Percentiles rank a stretch among this genome's conserved stretches.
phyloP scores from a whole-genome alignment of 2,888 invertebrate species.

The Steinernema hermaphroditum region DNA sequence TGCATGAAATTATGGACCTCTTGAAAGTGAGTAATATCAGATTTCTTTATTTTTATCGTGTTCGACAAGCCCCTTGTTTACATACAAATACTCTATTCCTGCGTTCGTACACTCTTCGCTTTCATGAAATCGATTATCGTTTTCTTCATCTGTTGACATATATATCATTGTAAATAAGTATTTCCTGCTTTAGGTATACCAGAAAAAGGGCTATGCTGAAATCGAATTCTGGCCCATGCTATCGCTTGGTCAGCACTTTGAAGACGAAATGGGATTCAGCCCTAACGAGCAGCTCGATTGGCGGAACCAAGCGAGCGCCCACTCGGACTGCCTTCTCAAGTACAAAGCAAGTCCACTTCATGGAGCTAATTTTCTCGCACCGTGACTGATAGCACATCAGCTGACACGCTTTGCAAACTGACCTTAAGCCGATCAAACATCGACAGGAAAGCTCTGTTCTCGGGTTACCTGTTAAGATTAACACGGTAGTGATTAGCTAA shows the following conservation, averaged over 20 bases:
- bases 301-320: conserved; percentile 60
- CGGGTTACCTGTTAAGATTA: too few relatives aligned
- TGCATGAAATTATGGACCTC: conserved; percentile 50
- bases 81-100: too few relatives aligned
- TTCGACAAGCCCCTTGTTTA: too few relatives aligned
- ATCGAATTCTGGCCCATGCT: conserved; percentile 54
- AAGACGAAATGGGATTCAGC: conserved; percentile 45
- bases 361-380: conserved; percentile 10
- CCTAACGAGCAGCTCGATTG: conserved; percentile 61
- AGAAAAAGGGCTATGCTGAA: conserved; percentile 37
- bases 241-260: conserved; percentile 43
- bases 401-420: not conserved
- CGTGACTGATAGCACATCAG: conserved; percentile 8
- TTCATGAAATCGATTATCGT: conserved; percentile 14
- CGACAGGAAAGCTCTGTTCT: not conserved
- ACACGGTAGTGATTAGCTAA: too few relatives aligned
- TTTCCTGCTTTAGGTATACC: conserved; percentile 36
- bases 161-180: not conserved
- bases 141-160: not conserved
- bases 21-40: conserved; percentile 40
- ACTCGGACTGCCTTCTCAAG: conserved; percentile 59
- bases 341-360: conserved; percentile 51
- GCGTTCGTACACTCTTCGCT: too few relatives aligned
- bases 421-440: not conserved
- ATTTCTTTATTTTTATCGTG: too few relatives aligned